Base-by-base conservation (phyloP, 2,113 vertebrate genomes). In the Enhydra lutris region DNA sequence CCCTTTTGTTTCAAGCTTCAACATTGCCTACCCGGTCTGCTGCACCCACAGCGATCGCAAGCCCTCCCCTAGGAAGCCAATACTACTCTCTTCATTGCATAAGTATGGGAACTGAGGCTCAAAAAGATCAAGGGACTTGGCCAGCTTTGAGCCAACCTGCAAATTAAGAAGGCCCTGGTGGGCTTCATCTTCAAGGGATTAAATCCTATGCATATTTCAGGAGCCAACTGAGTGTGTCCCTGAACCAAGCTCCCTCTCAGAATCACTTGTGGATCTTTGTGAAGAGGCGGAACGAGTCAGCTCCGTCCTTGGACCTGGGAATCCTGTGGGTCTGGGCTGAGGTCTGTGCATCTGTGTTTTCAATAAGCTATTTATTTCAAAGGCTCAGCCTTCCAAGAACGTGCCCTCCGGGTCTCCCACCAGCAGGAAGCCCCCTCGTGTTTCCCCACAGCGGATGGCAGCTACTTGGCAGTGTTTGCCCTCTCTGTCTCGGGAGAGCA, bases 21-120 rank as follows among this genome's bases (percentile, higher is more conserved):
- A 5, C 0, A 2, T 0, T 3, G 14, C 74, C 65, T 5, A 12
- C 4, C 11, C 23, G 4, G 39, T 24, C 2, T 34, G 59, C 45
- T 47, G 86, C 6, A 52, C 29, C 23, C 45, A 59, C 7, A 2
- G 45, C 0, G 7, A 82, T 1, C 61, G 47, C 6, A 39, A 67
- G 26, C 6, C 6, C 10, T 47, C 12, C 59, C 9, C 4, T 1
- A 47, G 36, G 50, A 55, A 67, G 39, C 52, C 17, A 55, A 55
- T 55, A 18, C 52, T 55, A 55, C 4, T 55, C 52, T 55, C 52
- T 55, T 55, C 52, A 55, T 55, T 55, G 52, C 17, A 0, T 55
- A 55, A 55, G 52, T 55, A 18, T 55, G 52, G 52, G 52, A 55
- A 55, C 52, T 55, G 18, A 55, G 52, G 52, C 52, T 55, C 17